Base-by-base conservation (phyloP, 2,888 invertebrate species). In the Xanthorhoe spadicearia region DNA sequence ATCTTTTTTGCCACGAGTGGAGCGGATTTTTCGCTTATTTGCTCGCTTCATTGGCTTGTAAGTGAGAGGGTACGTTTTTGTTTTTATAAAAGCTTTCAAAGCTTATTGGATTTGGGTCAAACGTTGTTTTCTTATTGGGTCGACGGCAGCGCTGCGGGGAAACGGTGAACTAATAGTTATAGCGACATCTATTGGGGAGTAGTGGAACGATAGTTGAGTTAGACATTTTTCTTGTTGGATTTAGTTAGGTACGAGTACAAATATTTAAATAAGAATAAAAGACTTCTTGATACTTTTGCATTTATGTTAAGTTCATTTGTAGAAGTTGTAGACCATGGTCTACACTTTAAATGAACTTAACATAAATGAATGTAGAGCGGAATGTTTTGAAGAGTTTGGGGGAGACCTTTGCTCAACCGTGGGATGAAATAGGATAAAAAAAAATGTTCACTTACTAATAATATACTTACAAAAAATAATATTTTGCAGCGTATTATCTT, bases 21-120 rank as follows among this genome's bases (percentile, higher is more conserved):
- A 85, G 84, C 84, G 88, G 89, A 91, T 92, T 93, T 92, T 90
- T 92, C 90, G 90, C 88, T 88, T 92, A 90, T 92, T 92, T 90
- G 89, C 90, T 83, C 89, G 90, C 92, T 89, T 92, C 92, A 92
- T 92, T 92, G 92, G 90, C 90, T 91, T 84, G 90, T 88, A 90
- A 92, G 89, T 88, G 92, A 91, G 88, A 88, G 89, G 90, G 90
- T 85, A 79, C 80, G 78, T 84, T 83, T 83, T 85, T 85, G 80
- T 84, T 87, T 80, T 79, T 77, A 74, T 71, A 68, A 77, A 78
- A 73, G 75, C 76, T 77, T 78, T 77, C 74, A 73, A 74, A 72
- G 71, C 74, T 82, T 86, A 85, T 86, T 85, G 85, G 80, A 88
- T 85, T 86, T 86, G 80, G 86, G 87, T 87, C 87, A 86, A 67